A percentile compares a stretch with the other conserved stretches of the same genome.
These are phyloP conservation scores for Cataglyphis livida DNA, from an alignment of 2,888 invertebrate species.

Conservation along the genomic window DNA sequence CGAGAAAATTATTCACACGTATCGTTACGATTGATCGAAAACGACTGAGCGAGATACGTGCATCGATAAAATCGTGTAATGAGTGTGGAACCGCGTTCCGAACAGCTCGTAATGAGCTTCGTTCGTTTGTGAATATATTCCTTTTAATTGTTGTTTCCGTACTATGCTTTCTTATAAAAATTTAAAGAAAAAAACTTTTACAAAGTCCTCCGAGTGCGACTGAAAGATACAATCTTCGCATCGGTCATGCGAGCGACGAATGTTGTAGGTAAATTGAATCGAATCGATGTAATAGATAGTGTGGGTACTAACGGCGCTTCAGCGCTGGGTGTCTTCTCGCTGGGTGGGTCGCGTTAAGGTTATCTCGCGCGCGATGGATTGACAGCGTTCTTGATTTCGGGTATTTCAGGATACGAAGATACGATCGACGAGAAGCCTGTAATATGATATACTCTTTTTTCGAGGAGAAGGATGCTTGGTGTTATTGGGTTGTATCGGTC, in stretches of 20 bases:
- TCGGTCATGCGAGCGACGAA: neutral
- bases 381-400: neutral
- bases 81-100: neutral
- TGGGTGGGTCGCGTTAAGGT: slow-evolving; percentile 41
- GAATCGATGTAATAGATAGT: neutral
- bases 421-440: slow-evolving; percentile 37
- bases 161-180: neutral
- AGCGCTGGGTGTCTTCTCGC: slow-evolving; percentile 17
- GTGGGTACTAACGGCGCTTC: neutral
- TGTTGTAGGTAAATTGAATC: neutral
- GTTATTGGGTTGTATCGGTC: slow-evolving; percentile 83
- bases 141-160: neutral
- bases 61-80: neutral
- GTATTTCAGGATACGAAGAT: slow-evolving; percentile 6
- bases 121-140: neutral
- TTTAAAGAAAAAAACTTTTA: neutral
- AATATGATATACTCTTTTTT: slow-evolving; percentile 81
- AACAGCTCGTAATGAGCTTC: neutral
- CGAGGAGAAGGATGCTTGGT: slow-evolving; percentile 81
- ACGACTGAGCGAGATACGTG: neutral
- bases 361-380: neutral
- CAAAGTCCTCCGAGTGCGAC: neutral
- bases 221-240: neutral
- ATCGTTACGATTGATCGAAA: neutral
- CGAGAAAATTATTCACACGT: too few species aligned